Percentiles rank a stretch among this genome's conserved stretches.
phyloP scores from a whole-genome alignment of 2,113 vertebrate genomes.

The Sprattus sprattus region DNA sequence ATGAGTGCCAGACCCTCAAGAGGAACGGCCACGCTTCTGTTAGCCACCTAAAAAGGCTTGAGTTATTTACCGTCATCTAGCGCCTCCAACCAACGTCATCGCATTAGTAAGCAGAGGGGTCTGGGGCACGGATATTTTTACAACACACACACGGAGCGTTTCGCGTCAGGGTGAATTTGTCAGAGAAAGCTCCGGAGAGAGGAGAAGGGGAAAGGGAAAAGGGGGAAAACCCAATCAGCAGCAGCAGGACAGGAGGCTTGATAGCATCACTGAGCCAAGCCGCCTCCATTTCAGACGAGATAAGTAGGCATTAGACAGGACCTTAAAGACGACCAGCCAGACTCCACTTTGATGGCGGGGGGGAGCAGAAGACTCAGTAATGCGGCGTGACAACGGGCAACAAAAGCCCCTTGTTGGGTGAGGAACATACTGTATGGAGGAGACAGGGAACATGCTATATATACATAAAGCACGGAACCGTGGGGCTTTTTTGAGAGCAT shows the following conservation, averaged over 20 bases:
- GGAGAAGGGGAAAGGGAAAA: not conserved
- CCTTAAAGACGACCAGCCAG: not conserved
- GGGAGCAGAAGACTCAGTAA: not conserved
- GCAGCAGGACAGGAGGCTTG: not conserved
- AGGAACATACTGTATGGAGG: not conserved
- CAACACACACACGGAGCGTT: conserved; percentile 39
- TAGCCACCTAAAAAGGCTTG: conserved; percentile 54
- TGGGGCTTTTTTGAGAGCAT: not conserved
- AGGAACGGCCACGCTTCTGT: conserved; percentile 48
- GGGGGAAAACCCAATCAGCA: not conserved
- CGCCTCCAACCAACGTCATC: not conserved
- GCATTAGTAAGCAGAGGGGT: not conserved
- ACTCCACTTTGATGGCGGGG: not conserved
- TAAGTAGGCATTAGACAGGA: conserved; percentile 7
- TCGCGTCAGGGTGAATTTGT: not conserved
- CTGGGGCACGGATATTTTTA: conserved; percentile 5
- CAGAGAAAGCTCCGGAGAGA: not conserved
- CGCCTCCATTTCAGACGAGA: not conserved
- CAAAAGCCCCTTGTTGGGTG: not conserved
- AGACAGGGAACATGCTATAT: not conserved
- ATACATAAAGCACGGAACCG: not conserved
- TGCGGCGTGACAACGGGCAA: not conserved
- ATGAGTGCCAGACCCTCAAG: conserved; percentile 54
- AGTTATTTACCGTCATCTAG: conserved; percentile 54
- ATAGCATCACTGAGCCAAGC: not conserved